Evolutionary conservation across 2,797 vertebrate species (phyloP), one percentile per base, ranked within the genome.

Genomic region (Bryconaethiops microstoma): DNA sequence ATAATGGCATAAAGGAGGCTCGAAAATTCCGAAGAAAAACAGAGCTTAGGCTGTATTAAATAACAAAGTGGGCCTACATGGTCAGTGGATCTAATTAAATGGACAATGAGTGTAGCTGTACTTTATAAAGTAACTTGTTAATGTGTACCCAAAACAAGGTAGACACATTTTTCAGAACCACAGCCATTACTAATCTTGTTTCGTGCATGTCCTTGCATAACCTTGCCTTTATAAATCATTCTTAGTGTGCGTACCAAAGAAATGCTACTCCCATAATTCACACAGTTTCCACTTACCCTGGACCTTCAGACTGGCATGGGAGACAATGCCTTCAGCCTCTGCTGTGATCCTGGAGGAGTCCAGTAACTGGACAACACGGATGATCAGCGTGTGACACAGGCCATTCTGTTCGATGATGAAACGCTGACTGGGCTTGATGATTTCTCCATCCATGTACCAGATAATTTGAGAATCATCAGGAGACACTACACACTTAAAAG

Each of bases 401-500:
- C 96, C 95, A 0, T 91, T 96, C 68, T 89, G 93, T 0, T 86
- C 88, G 12, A 90, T 89, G 83, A 93, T 84, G 81, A 95, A 91
- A 83, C 86, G 92, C 17, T 95, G 88, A 0, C 90, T 85, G 0
- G 93, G 85, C 1, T 84, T 73, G 42, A 96, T 81, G 0, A 90
- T 54, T 54, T 94, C 91, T 1, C 93, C 93, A 87, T 94, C 93
- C 92, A 95, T 93, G 76, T 95, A 92, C 98, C 98, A 99, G 35
- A 91, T 77, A 72, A 94, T 48, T 81, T 92, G 89, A n/a, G 91
- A 88, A 21, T 94, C 92, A 73, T 93, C 93, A 0, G 98, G 97
- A 0, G 96, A 96, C 57, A 99, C 96, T 71, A 99, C 94, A 63
- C 96, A 98, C 86, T 95, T 95, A 50, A 94, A 94, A 2, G 86